Base-by-base conservation (phyloP, 1,140 invertebrate genomes). In the Drosophila azteca region DNA sequence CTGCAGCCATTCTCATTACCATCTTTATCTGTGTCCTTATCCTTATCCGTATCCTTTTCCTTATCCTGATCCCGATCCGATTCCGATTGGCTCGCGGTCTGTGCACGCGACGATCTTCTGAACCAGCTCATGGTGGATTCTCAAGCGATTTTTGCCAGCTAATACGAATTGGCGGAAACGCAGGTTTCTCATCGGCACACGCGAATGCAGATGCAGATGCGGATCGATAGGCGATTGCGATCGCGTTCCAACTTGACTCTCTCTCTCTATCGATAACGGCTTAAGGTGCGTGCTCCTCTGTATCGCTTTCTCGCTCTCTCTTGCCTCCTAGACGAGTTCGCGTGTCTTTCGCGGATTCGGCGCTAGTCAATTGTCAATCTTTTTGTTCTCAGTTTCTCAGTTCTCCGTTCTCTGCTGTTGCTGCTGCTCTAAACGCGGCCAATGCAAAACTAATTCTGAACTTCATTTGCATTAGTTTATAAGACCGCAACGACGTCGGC, bases 71-170 rank as follows among this genome's bases (percentile, higher is more conserved):
- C 35, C 35, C 35, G 35, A 22, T 31, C 3, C 15, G 62, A 5
- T 46, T 39, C 48, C 54, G 57, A 74, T 68, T 24, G 87, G 84
- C 75, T 94, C 93, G 44, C 93, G 92, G 50, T 90, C 77, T 81
- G 93, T 93, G 77, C 92, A 91, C 45, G 92, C 92, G 92, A 94
- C 93, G 92, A 93, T 92, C 90, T 94, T 94, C 84, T 94, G 93
- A 93, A 94, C 93, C 93, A 94, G 81, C 91, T 94, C 93, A 94
- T 94, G 93, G 70, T 92, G 90, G 64, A 94, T 94, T 60, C 88
- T 91, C 80, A 84, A 92, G 91, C 93, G 93, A 93, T 94, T 94
- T 80, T 92, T 93, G 67, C 93, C 93, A 93, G 93, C 93, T 91
- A 93, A 92, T 63, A 94, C 92, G 84, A 94, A 94, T 84, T 93